Percentiles rank a stretch among this genome's conserved stretches.
These are phyloP conservation scores for Eptesicus fuscus DNA, from an alignment of 2,113 vertebrate genomes.

Conservation along the genomic window DNA sequence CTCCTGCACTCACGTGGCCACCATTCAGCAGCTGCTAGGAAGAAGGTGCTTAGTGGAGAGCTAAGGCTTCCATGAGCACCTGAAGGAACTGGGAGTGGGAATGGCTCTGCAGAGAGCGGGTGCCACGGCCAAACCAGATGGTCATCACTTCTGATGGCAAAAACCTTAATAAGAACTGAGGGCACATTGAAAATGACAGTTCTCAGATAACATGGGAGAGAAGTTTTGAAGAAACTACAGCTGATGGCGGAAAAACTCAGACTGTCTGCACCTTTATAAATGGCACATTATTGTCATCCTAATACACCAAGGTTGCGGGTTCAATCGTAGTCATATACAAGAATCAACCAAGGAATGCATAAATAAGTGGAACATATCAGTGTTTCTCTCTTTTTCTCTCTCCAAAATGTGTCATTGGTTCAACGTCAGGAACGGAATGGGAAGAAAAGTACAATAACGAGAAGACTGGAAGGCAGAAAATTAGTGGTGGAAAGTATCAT, in stretches of 20 bases:
- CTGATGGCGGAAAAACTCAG: not conserved
- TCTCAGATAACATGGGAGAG: not conserved
- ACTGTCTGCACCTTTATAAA: not conserved
- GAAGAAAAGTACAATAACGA: not conserved
- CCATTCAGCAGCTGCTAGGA: slow-evolving; percentile 71
- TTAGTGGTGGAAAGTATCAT: not conserved
- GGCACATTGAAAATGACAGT: not conserved
- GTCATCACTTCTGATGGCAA: not conserved
- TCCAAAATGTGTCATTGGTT: not conserved
- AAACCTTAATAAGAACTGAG: not conserved
- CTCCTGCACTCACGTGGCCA: slow-evolving; percentile 71
- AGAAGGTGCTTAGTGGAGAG: slow-evolving; percentile 79
- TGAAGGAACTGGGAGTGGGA: slow-evolving; percentile 79
- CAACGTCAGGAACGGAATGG: not conserved
- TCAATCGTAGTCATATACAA: no score
- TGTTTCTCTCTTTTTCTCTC: no score
- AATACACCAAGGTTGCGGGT: no score
- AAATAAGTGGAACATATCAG: no score
- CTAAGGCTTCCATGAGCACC: slow-evolving; percentile 81
- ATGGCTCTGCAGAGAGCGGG: not conserved
- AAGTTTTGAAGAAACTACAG: not conserved
- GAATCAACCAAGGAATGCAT: no score
- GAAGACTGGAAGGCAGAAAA: not conserved
- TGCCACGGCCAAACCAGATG: not conserved
- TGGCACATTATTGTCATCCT: not conserved